phyloP scores from a whole-genome alignment of 2,113 vertebrate species.

The Amblyopsis rosae region DNA sequence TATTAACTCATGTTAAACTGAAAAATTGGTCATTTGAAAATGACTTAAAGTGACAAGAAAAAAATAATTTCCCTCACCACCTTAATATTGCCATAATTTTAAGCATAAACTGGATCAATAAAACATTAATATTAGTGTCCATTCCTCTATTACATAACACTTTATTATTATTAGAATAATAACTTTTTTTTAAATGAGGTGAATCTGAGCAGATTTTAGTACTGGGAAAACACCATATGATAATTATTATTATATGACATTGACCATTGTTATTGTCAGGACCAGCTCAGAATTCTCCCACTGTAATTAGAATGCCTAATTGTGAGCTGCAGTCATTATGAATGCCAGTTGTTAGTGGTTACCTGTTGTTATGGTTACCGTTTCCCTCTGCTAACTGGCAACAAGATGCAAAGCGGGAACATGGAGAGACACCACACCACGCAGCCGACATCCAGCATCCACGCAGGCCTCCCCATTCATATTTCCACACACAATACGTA shows the following conservation, averaged over 20 bases:
- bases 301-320: slow-evolving; percentile 72
- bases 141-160: no score
- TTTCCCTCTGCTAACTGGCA: slow-evolving; percentile 63
- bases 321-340: slow-evolving; percentile 54
- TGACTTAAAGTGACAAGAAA: no score
- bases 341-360: slow-evolving; percentile 75
- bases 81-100: not conserved
- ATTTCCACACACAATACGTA: not conserved
- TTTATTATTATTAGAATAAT: no score
- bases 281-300: slow-evolving; percentile 55
- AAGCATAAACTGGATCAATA: not conserved
- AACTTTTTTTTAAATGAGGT: not conserved
- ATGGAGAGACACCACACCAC: slow-evolving; percentile 22
- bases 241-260: no score
- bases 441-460: not conserved
- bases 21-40: no score
- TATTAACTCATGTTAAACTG: no score
- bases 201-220: slow-evolving; percentile 4
- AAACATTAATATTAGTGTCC: not conserved
- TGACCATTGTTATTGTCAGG: slow-evolving; percentile 47
- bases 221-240: slow-evolving; percentile 25
- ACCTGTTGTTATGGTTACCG: slow-evolving; percentile 82
- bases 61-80: no score
- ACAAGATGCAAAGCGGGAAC: slow-evolving; percentile 42
- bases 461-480: not conserved